Percentiles rank a stretch among this genome's conserved stretches.
These are phyloP conservation scores for Euclidia mi DNA, from an alignment of 2,888 invertebrate species.

Conservation along the genomic window DNA sequence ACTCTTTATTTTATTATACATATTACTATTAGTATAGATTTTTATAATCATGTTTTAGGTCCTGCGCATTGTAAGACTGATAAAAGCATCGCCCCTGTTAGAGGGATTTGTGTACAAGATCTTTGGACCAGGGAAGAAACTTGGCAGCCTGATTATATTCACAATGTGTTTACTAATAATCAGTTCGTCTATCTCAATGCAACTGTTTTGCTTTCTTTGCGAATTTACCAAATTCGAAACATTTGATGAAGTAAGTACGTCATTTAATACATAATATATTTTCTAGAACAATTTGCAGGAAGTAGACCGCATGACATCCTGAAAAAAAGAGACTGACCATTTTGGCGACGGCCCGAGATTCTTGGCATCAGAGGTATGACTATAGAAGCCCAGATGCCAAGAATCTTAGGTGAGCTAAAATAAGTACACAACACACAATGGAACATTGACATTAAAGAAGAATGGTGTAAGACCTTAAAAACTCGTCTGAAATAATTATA, in stretches of 20 bases:
- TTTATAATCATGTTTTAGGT: slow-evolving; percentile 91
- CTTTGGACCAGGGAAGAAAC: slow-evolving; percentile 98
- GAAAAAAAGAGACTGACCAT: no score
- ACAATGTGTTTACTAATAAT: slow-evolving; percentile 99
- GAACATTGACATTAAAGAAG: no score
- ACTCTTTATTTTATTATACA: no score
- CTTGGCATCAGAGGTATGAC: no score
- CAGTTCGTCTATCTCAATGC: slow-evolving; percentile 99
- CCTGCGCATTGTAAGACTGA: slow-evolving; percentile 97
- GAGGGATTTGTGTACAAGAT: slow-evolving; percentile 99
- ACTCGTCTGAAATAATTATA: no score
- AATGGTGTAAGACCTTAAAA: no score
- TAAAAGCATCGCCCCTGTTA: slow-evolving; percentile 99
- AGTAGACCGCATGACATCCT: no score
- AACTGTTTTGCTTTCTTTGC: slow-evolving; percentile 98
- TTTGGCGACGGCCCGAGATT: no score
- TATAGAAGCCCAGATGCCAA: no score
- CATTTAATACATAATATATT: no score
- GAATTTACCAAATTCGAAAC: slow-evolving; percentile 99
- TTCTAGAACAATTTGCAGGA: background rate
- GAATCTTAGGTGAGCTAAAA: no score
- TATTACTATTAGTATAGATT: background rate
- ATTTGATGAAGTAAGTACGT: slow-evolving; percentile 95
- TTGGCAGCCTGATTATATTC: slow-evolving; percentile 99
- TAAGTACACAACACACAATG: no score